These are phyloP conservation scores for Meloidogyne chitwoodi DNA, from an alignment of 1,140 invertebrate species.

Conservation along the genomic window DNA sequence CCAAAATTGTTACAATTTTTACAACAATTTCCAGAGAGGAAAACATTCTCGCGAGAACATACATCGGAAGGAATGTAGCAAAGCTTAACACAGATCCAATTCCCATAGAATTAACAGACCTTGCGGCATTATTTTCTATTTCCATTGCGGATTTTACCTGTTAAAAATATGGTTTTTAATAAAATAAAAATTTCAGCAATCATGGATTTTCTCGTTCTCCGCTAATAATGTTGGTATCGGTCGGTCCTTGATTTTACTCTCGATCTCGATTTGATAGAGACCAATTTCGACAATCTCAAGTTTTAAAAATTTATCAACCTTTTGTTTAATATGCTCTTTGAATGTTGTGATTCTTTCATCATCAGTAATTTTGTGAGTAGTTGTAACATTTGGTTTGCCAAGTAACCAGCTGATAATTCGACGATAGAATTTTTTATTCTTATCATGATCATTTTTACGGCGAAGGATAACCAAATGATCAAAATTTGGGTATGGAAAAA, in stretches of 20 bases:
- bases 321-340: background rate
- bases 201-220: too few species aligned
- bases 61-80: background rate
- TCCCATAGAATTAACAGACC: slow-evolving; percentile 1
- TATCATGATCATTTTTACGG: background rate
- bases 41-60: background rate
- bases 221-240: too few species aligned
- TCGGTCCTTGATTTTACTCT: too few species aligned
- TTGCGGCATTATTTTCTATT: background rate
- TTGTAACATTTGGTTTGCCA: background rate
- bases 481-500: background rate
- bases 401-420: background rate
- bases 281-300: too few species aligned
- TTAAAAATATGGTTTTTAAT: background rate
- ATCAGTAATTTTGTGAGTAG: background rate
- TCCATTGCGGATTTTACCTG: background rate
- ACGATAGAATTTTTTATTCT: background rate
- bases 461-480: background rate
- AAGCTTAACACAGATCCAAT: slow-evolving; percentile 2
- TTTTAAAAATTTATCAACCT: background rate
- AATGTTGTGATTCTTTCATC: background rate
- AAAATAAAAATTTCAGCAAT: too few species aligned
- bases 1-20: background rate
- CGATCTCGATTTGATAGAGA: too few species aligned
- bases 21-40: background rate